Conservation (phyloP, 2,888 invertebrate genomes). For the Trachelus troglodyta region DNA sequence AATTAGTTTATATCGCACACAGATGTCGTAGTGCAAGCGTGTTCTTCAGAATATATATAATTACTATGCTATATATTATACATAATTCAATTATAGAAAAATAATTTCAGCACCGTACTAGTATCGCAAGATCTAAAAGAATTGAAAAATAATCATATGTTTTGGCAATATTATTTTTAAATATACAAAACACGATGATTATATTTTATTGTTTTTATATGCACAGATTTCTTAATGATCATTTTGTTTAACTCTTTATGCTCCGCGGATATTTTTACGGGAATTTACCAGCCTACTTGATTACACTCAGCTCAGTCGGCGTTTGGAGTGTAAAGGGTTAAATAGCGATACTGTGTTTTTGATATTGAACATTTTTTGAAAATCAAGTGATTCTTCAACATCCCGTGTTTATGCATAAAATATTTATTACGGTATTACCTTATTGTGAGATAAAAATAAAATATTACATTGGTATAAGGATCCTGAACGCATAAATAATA, state of each 20-base stretch:
- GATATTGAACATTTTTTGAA: background rate
- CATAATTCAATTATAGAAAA: background rate
- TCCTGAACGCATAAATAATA: background rate
- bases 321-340: background rate
- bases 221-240: background rate
- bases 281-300: no score
- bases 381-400: background rate
- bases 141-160: background rate
- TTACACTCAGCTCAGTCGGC: background rate
- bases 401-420: background rate
- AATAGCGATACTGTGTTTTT: background rate
- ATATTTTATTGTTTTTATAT: background rate
- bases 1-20: background rate
- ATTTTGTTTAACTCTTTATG: background rate
- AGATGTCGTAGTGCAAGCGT: background rate
- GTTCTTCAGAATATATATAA: background rate
- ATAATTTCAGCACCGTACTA: background rate
- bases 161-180: background rate
- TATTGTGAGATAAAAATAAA: background rate
- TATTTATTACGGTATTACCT: background rate
- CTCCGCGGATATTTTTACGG: background rate
- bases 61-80: background rate
- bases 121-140: background rate
- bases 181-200: background rate
- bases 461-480: background rate